Base-by-base conservation (phyloP, 2,888 invertebrate genomes). In the Clivina fossor region DNA sequence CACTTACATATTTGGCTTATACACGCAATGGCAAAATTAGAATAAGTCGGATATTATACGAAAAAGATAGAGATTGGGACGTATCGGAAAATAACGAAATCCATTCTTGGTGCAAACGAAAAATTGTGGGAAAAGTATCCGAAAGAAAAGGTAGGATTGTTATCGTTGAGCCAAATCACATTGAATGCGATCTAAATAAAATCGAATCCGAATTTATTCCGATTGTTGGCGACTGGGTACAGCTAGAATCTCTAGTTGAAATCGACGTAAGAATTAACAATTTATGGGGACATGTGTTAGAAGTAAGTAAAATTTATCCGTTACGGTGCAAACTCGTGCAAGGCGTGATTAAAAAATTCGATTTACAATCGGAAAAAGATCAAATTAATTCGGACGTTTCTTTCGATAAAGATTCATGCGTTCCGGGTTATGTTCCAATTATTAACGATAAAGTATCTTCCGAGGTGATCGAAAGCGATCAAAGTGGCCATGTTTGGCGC, bases 391-490 rank as follows among this genome's bases (percentile, higher is more conserved):
- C 74, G 13, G 71, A 76, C 51, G 79, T 82, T 37, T 83, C 79
- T 67, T 86, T 88, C 62, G 74, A 79, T 24, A 78, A 75, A 62
- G 75, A 78, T 37, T 74, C 77, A 30, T 69, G 86, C 46, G 74
- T 79, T 4, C 69, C 73, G 50, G 80, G 80, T 0, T 76, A 79
- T 58, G 67, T 76, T 26, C 82, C 86, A 0, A 69, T 74, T 32
- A 65, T 80, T 46, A 84, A 85, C 8, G 84, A 85, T 63, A 77
- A 78, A 69, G 86, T 86, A 2, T 68, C 78, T 51, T 78, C 80
- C 3, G 85, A 89, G 68, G 78, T 83, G 1, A 85, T 90, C 63
- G 90, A 90, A 73, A 88, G 88, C 69, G 80, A 82, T 62, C 84
- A 85, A 74, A 78, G 76, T 11, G 68, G 65, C 55, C 79, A 72